Percentiles rank a stretch among this genome's conserved stretches.
These are phyloP conservation scores for Aphelenchoides fujianensis DNA, from an alignment of 1,140 invertebrate genomes.

Conservation along the genomic window DNA sequence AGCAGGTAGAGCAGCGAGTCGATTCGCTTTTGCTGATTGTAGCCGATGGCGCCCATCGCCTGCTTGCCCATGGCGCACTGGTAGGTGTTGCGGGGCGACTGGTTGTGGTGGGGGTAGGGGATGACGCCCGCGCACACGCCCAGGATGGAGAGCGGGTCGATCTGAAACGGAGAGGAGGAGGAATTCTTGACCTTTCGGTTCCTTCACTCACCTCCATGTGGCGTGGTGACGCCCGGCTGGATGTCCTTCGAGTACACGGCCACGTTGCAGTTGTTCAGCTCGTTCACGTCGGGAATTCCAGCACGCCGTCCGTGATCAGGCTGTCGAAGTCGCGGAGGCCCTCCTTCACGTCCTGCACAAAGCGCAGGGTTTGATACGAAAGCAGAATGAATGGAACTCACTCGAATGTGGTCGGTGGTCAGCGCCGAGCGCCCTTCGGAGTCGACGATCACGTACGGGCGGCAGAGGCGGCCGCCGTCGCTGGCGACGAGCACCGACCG, in stretches of 20 bases:
- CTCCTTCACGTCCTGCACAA: constrained; percentile 68
- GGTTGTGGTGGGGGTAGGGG: constrained; percentile 98
- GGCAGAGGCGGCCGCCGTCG: constrained; percentile 91
- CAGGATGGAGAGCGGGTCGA: constrained; percentile 91
- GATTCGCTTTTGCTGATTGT: constrained; percentile 93
- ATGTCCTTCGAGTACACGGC: constrained; percentile 84
- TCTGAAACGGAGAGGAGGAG: no score
- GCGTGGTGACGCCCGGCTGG: constrained; percentile 56
- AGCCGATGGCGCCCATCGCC: constrained; percentile 76
- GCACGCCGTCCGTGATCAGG: constrained; percentile 83
- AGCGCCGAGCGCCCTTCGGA: constrained; percentile 63
- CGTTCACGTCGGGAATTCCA: constrained; percentile 98
- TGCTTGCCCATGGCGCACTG: constrained; percentile 99
- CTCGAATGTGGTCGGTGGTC: constrained; percentile 64
- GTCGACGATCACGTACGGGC: constrained; percentile 68
- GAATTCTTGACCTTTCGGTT: no score
- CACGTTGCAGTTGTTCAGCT: constrained; percentile 92
- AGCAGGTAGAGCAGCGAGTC: constrained; percentile 94
- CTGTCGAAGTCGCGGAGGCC: constrained; percentile 85
- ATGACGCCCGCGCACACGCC: constrained; percentile 95
- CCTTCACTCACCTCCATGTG: constrained; percentile 62
- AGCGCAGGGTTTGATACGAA: constrained; percentile 8
- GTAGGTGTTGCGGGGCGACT: constrained; percentile 97
- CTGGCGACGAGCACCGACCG: constrained; percentile 88
- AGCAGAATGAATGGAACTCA: constrained; percentile 26